Base-by-base conservation (phyloP, 2,888 invertebrate genomes). In the Agapetus fuscipes region DNA sequence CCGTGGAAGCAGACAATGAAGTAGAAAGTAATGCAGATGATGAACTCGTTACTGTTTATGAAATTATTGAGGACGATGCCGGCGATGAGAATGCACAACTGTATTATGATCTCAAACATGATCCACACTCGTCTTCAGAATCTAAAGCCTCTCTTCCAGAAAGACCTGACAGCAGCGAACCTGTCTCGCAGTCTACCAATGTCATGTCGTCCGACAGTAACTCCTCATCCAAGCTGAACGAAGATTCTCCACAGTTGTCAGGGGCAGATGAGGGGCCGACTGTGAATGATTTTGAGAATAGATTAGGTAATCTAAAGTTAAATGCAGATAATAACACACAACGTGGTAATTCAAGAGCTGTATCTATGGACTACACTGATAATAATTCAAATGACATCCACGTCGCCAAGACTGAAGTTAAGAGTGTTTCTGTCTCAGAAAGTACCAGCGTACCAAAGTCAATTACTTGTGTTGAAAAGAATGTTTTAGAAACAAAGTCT, bases 11-110 rank as follows among this genome's bases (percentile, higher is more conserved):
- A 24, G 44, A 36, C 14, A 32, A 30, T 25, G 45, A 27, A 37
- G 39, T 33, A 5, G 45, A 49, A 9, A 35, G 30, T 40, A 36
- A 30, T 7, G 33, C 13, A 54, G 66, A 66, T 55, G 68, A 69
- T 54, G 70, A 70, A 51, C 60, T 69, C 35, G 67, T 70, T 24
- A 70, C 70, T 24, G 60, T 70, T 48, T 66, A 67, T 12, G 69
- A 70, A 54, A 69, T 70, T 45, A 63, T 71, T 11, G 70, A 69
- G 48, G 68, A 69, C 12, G 39, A 41, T 41, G 36, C 34, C 9
- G n/a, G 34, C 39, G 26, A 33, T 14, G 67, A 44, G 57, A 64
- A 44, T 60, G 35, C 60, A 29, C 64, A 65, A 30, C 48, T 63
- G 13, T 66, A 66, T 48, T 67, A 66, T 49, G 56, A 63, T 37